Conservation (phyloP, 2,888 invertebrate genomes). For the Eristalis arbustorum region DNA sequence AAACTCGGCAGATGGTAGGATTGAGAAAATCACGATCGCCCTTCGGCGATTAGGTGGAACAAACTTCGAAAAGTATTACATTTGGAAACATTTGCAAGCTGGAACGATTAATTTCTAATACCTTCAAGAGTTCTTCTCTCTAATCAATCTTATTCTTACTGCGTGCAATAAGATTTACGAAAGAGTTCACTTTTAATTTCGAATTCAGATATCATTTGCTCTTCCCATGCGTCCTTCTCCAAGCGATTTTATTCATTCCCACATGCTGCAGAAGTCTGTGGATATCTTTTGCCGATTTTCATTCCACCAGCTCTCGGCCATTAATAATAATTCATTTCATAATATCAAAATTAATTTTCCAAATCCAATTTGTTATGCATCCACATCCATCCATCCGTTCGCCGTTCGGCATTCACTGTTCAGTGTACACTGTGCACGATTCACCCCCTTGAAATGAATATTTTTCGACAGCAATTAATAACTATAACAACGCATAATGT, state of each 20-base stretch:
- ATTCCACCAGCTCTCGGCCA: background rate
- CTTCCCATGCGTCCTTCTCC: background rate
- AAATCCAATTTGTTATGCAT: slow-evolving; percentile 70
- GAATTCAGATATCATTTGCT: background rate
- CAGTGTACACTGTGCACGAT: background rate
- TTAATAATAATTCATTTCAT: slow-evolving; percentile 68
- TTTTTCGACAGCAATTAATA: slow-evolving; percentile 70
- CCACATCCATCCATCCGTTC: slow-evolving; percentile 38
- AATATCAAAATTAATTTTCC: slow-evolving; percentile 69
- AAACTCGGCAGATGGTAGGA: too few species aligned
- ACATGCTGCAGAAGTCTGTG: background rate
- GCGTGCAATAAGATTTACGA: background rate
- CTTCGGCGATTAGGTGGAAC: too few species aligned
- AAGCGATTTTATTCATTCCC: background rate
- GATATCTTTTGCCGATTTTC: background rate
- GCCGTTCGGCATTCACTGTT: background rate
- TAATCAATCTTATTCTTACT: background rate
- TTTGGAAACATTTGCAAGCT: too few species aligned
- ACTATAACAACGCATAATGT: slow-evolving; percentile 69
- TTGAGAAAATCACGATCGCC: too few species aligned
- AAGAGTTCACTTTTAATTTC: background rate
- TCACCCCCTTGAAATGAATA: slow-evolving; percentile 25
- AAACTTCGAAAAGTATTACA: too few species aligned
- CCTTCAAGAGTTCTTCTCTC: too few species aligned
- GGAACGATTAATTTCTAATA: too few species aligned